Evolutionary conservation across 2,888 invertebrate genomes (phyloP).

Genomic region (Amblyteles armatorius): DNA sequence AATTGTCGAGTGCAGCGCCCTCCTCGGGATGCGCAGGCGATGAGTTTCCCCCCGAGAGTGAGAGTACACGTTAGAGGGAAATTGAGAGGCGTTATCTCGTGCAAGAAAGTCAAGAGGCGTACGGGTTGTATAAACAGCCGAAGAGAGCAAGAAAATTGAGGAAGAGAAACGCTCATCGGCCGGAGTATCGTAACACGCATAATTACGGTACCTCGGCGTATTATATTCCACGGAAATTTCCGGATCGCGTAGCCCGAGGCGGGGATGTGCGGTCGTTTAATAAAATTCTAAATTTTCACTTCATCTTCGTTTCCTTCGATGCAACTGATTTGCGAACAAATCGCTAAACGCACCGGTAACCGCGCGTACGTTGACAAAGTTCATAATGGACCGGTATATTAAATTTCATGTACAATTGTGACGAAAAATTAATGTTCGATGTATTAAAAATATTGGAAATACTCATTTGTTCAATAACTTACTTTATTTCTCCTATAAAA

Average conservation of each 20-base stretch:
- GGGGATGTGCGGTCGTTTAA: background rate
- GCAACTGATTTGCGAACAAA: background rate
- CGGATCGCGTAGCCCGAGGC: background rate
- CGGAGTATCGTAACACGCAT: background rate
- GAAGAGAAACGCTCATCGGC: slow-evolving; percentile 7
- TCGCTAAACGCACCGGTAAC: too few species aligned
- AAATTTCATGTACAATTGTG: too few species aligned
- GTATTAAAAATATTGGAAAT: too few species aligned
- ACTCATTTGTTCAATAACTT: too few species aligned
- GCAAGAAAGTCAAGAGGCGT: slow-evolving; percentile 36
- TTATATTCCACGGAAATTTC: background rate
- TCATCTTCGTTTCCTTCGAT: background rate
- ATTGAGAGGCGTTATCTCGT: slow-evolving; percentile 37
- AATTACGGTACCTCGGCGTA: background rate
- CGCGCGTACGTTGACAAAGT: too few species aligned
- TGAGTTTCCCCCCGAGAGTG: slow-evolving; percentile 33
- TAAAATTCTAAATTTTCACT: background rate
- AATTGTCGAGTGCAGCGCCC: slow-evolving; percentile 50
- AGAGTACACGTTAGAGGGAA: slow-evolving; percentile 46
- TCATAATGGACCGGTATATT: too few species aligned
- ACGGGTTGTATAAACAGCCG: background rate
- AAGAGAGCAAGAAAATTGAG: background rate
- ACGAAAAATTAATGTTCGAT: too few species aligned
- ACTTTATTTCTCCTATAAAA: too few species aligned
- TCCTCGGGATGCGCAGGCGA: background rate